A percentile compares a stretch with the other conserved stretches of the same genome.
Conservation (phyloP, 2,888 invertebrate species). For the Tinea semifulvella region DNA sequence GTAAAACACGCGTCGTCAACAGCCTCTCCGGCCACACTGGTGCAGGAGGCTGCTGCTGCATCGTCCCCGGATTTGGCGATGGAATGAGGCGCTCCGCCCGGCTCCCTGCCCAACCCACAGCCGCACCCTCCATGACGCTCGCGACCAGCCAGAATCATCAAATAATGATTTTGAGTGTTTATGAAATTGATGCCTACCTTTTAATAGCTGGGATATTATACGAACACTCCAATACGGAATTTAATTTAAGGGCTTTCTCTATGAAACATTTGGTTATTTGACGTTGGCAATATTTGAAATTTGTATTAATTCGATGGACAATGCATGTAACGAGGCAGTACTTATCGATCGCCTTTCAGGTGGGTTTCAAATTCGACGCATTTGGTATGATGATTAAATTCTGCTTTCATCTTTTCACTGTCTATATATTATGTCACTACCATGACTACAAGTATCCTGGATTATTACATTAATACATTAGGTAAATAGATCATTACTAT, state of each 20-base stretch:
- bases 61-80: slow-evolving; percentile 34
- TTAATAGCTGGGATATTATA: neutral
- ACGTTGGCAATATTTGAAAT: neutral
- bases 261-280: slow-evolving; percentile 2
- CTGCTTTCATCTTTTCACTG: too few species aligned
- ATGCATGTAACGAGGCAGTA: too few species aligned
- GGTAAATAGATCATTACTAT: too few species aligned
- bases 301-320: neutral
- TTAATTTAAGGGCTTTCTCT: slow-evolving; percentile 11
- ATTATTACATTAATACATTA: too few species aligned
- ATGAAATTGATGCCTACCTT: slow-evolving; percentile 37
- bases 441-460: too few species aligned
- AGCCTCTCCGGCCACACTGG: slow-evolving; percentile 65
- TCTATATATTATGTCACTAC: too few species aligned
- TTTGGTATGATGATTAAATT: too few species aligned
- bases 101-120: slow-evolving; percentile 23
- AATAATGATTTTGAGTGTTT: slow-evolving; percentile 63
- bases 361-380: too few species aligned
- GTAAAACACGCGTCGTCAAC: slow-evolving; percentile 57
- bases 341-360: too few species aligned
- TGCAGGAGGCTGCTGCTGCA: slow-evolving; percentile 51
- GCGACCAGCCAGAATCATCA: slow-evolving; percentile 55
- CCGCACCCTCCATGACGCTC: slow-evolving; percentile 48
- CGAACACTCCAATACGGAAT: slow-evolving; percentile 4
- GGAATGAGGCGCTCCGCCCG: slow-evolving; percentile 31